Evolutionary conservation across 1,140 invertebrate genomes (phyloP).

Genomic region (Dendrolimus kikuchii): DNA sequence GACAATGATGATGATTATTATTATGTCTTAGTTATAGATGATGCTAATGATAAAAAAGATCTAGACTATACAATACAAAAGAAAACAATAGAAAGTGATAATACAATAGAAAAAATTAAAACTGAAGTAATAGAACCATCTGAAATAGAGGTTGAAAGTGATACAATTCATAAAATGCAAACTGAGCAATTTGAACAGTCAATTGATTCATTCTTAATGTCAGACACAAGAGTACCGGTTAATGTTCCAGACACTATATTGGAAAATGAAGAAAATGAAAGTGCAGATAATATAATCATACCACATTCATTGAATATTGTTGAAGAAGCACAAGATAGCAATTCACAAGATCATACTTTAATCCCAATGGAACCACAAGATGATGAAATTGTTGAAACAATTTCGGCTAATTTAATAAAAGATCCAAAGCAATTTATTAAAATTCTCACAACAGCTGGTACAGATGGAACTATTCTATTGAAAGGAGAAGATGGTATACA

Average conservation of each 20-base stretch:
- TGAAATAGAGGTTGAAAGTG: constrained; percentile 8
- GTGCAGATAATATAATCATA: constrained; percentile 32
- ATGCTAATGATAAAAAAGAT: constrained; percentile 35
- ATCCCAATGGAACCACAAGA: constrained; percentile 18
- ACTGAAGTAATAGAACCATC: constrained; percentile 8
- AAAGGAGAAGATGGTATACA: constrained; percentile 40
- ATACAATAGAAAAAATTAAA: neutral
- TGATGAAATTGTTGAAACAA: constrained; percentile 10
- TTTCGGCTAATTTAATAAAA: constrained; percentile 17
- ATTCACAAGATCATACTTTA: constrained; percentile 23
- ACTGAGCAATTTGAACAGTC: constrained; percentile 33
- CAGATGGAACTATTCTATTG: constrained; percentile 46
- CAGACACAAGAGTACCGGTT: constrained; percentile 40
- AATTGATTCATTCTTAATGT: constrained; percentile 47
- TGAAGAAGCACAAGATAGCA: constrained; percentile 26
- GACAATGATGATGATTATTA: constrained; percentile 61
- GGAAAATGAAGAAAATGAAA: constrained; percentile 50
- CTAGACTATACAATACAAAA: too few relatives aligned
- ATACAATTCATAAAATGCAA: constrained; percentile 11
- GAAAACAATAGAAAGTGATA: too few relatives aligned
- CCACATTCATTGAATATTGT: constrained; percentile 24
- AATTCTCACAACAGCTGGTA: constrained; percentile 40
- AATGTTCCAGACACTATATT: constrained; percentile 58
- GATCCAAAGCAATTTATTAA: constrained; percentile 45
- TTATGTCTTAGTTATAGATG: constrained; percentile 59